These are phyloP conservation scores for Aplocera efformata DNA, from an alignment of 2,888 invertebrate genomes.

Conservation along the genomic window DNA sequence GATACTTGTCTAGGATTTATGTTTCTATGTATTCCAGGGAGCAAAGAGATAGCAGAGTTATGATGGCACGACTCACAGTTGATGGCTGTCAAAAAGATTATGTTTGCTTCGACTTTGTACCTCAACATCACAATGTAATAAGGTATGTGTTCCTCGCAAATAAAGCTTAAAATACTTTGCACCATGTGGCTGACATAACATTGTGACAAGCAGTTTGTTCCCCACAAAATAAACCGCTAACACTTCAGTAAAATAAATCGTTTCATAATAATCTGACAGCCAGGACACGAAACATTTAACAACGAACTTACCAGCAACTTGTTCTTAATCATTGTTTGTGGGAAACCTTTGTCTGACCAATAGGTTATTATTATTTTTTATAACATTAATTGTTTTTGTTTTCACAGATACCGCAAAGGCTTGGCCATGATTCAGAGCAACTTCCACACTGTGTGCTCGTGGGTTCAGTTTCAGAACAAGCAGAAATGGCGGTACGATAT, in stretches of 20 bases:
- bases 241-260: no score
- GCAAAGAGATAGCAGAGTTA: conserved; percentile 92
- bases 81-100: conserved; percentile 99
- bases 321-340: no score
- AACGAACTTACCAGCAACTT: no score
- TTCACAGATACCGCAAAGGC: conserved; percentile 89
- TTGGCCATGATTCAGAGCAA: conserved; percentile 93
- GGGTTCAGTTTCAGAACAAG: conserved; percentile 94
- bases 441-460: conserved; percentile 96
- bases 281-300: no score
- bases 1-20: neutral
- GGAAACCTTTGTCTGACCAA: no score
- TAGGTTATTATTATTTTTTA: no score
- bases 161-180: no score
- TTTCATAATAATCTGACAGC: no score
- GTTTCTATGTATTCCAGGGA: conserved; percentile 81
- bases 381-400: neutral
- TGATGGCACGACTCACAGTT: conserved; percentile 98
- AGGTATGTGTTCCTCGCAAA: conserved; percentile 46
- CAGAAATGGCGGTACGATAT: conserved; percentile 93
- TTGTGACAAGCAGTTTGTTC: no score
- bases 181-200: no score
- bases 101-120: conserved; percentile 97
- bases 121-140: conserved; percentile 97
- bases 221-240: no score